phyloP scores from a whole-genome alignment of 2,797 vertebrate genomes.

The Rhinophrynus dorsalis region DNA sequence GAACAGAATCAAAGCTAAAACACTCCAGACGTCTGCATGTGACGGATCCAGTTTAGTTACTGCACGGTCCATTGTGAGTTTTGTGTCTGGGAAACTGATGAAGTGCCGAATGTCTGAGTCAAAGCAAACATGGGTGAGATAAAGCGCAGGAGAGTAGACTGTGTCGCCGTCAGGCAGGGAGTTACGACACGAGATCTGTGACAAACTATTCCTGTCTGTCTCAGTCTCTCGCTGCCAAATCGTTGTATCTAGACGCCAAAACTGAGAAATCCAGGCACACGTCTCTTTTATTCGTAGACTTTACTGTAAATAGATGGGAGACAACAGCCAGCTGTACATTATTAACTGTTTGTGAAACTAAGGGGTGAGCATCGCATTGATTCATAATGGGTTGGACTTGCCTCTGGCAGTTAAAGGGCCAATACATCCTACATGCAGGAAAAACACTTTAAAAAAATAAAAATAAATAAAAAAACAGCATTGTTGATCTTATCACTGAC shows the following conservation, averaged over 20 bases:
- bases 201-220: constrained; percentile 15
- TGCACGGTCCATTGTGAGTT: background rate
- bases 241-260: background rate
- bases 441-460: no score
- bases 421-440: no score
- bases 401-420: no score
- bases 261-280: background rate
- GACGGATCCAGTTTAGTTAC: background rate
- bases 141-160: background rate
- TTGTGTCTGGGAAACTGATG: background rate
- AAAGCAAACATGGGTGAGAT: background rate
- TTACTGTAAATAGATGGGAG: background rate
- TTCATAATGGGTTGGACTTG: no score
- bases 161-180: background rate
- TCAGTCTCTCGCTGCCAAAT: constrained; percentile 8
- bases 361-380: no score
- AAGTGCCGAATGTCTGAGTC: no score
- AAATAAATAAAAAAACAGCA: no score
- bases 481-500: no score
- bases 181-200: background rate
- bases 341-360: no score
- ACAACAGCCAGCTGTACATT: background rate
- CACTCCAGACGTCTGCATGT: no score
- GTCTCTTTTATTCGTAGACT: constrained; percentile 6
- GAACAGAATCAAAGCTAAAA: no score